Base-by-base conservation (phyloP, 2,888 invertebrate species). In the Apeira syringaria region DNA sequence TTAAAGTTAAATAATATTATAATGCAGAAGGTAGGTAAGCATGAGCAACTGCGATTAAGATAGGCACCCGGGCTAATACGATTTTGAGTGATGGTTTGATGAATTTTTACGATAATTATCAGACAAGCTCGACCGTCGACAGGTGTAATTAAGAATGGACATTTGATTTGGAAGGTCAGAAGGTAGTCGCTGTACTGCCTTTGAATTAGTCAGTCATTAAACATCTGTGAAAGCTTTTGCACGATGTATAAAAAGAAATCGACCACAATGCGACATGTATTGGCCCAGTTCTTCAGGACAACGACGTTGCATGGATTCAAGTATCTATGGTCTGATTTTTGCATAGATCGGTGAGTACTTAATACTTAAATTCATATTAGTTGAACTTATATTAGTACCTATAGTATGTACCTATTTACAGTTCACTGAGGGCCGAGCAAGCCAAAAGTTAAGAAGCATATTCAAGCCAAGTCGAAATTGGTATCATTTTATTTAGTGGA, bases 271-370 rank as follows among this genome's bases (percentile, higher is more conserved):
- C 45, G 37, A 18, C 45, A 53, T 9, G 64, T 64, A 0, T 47
- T 78, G 5, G 61, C 53, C 15, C 63, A 75, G 1, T 87, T 78
- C 41, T 72, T 74, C 22, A 62, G 62, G 31, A 73, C 72, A 0
- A 88, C 87, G 0, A 86, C 86, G 0, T 51, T 89, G 5, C 88
- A 89, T 33, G 87, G 88, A 3, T 86, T 88, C 45, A 89, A 88
- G 53, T 88, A 88, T 64, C 55, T 88, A 13, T 55, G 40, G 7
- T 72, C 78, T 7, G 61, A 37, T 20, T 66, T 69, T 56, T 67
- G 50, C 30, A 44, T 54, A 3, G 87, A 86, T 53, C 73, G 83
- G 87, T 87, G 59, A 72, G 76, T 36, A 15, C n/a, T n/a, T n/a
- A n/a, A n/a, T n/a, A n/a, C n/a, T n/a, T n/a, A n/a, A n/a, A n/a